Evolutionary conservation across 2,888 invertebrate species (phyloP).

Genomic region (Trichopoda pennipes): DNA sequence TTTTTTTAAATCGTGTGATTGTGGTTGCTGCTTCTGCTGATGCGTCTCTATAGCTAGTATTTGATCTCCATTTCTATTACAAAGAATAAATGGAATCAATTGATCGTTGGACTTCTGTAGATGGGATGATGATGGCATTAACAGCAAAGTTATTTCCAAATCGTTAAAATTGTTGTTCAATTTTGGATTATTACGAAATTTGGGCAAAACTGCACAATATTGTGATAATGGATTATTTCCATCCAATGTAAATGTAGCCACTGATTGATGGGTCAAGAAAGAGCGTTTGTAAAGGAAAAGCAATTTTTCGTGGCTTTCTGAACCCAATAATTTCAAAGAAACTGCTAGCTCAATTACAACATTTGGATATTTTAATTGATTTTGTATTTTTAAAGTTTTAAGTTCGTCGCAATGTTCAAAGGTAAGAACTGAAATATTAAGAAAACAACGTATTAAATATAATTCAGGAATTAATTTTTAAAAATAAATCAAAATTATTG

Average conservation of each 20-base stretch:
- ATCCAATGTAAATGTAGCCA: conserved; percentile 52
- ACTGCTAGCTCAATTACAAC: conserved; percentile 51
- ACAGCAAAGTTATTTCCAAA: conserved; percentile 69
- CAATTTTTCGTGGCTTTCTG: conserved; percentile 61
- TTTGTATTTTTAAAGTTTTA: conserved; percentile 10
- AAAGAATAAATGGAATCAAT: background rate
- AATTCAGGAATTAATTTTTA: no score
- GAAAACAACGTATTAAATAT: no score
- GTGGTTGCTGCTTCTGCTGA: background rate
- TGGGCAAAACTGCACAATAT: conserved; percentile 69
- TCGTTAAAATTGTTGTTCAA: conserved; percentile 70
- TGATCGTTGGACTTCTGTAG: background rate
- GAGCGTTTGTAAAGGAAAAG: conserved; percentile 65
- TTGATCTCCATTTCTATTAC: background rate
- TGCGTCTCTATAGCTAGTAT: background rate
- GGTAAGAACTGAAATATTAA: conserved; percentile 48
- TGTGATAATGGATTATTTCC: conserved; percentile 31
- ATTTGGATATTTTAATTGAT: conserved; percentile 27
- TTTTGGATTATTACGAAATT: conserved; percentile 70
- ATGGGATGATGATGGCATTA: conserved; percentile 10
- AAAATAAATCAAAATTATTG: no score
- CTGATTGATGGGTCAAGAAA: conserved; percentile 54
- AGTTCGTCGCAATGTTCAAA: conserved; percentile 53
- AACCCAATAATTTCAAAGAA: conserved; percentile 60
- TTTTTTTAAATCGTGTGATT: background rate